Conservation (phyloP, 2,888 invertebrate species). For the Abrostola triplasia region DNA sequence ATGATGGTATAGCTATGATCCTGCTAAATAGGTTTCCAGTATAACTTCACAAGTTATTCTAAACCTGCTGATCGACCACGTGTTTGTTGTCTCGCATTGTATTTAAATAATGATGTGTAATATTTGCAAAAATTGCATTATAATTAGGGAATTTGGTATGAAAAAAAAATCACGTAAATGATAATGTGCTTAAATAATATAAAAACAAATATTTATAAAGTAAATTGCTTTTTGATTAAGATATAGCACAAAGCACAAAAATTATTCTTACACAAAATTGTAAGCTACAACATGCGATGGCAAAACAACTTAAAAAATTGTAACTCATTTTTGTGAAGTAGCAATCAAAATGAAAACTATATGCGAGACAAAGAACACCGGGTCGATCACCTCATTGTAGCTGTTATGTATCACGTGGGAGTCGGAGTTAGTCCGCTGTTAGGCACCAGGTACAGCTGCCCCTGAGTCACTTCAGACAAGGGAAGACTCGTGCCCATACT, state of each 20-base stretch:
- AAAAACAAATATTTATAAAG: no score
- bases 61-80: slow-evolving; percentile 12
- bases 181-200: no score
- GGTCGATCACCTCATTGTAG: slow-evolving; percentile 34
- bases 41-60: slow-evolving; percentile 13
- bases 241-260: no score
- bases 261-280: no score
- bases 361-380: slow-evolving; percentile 6
- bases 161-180: no score
- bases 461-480: slow-evolving; percentile 7
- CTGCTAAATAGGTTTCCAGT: slow-evolving; percentile 16
- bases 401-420: slow-evolving; percentile 22
- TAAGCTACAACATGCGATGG: no score
- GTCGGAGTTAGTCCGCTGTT: no score
- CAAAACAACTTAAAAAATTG: no score
- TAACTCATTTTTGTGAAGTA: not conserved
- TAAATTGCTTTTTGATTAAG: no score
- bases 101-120: not conserved
- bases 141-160: no score
- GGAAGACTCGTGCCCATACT: slow-evolving; percentile 8
- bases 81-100: slow-evolving; percentile 12
- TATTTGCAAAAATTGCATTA: not conserved
- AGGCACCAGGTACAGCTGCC: slow-evolving; percentile 28
- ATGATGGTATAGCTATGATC: slow-evolving; percentile 32
- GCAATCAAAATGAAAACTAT: not conserved